phyloP scores from a whole-genome alignment of 2,888 invertebrate genomes.

The Pelosia muscerda region DNA sequence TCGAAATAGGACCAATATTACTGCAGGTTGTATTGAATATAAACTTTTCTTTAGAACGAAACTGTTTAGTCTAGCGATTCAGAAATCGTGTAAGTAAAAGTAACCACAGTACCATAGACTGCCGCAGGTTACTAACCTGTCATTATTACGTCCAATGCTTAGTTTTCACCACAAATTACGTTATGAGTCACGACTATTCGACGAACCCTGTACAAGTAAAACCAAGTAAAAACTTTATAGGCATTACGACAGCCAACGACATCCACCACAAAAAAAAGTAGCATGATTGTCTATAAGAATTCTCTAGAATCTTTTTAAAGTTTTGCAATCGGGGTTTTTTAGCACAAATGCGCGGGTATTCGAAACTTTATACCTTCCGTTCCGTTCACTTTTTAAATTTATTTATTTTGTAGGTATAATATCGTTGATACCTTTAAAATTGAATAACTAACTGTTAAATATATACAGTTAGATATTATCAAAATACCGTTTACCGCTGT shows the following conservation, averaged over 20 bases:
- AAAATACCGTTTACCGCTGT: constrained; percentile 31
- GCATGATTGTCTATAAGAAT: constrained; percentile 12
- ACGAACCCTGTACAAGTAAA: constrained; percentile 6
- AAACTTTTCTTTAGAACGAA: background rate
- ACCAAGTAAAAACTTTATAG: constrained; percentile 11
- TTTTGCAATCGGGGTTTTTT: background rate
- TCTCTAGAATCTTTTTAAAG: constrained; percentile 14
- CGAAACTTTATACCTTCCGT: background rate
- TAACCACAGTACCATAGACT: constrained; percentile 17
- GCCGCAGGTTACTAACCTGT: constrained; percentile 34
- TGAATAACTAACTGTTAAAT: constrained; percentile 30
- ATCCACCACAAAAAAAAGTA: constrained; percentile 14
- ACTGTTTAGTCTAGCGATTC: constrained; percentile 5
- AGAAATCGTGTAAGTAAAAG: constrained; percentile 14
- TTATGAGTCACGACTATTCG: constrained; percentile 39
- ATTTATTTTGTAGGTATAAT: background rate
- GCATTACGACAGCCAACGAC: constrained; percentile 13
- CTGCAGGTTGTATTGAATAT: background rate
- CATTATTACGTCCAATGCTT: constrained; percentile 30
- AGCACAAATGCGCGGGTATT: constrained; percentile 11
- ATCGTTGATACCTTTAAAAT: background rate
- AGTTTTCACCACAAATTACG: constrained; percentile 49
- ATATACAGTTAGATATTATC: no score
- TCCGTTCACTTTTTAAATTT: background rate
- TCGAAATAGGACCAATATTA: background rate